phyloP scores from a whole-genome alignment of 30 jellyfish, hydroid and myxozoan genomes.

The Calvadosia cruxmelitensis region DNA sequence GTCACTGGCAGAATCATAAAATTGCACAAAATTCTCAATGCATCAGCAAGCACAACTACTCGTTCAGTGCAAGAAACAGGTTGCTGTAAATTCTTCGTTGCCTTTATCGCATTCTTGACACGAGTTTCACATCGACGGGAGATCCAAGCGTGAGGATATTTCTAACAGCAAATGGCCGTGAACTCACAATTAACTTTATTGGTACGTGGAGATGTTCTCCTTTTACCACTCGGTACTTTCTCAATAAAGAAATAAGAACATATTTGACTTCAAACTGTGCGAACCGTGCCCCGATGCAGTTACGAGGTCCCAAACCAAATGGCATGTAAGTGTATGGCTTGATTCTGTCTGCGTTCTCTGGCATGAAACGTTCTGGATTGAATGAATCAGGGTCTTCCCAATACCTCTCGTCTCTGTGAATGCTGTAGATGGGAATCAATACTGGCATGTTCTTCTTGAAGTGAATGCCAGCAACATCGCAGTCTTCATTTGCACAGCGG shows the following conservation, averaged over 20 bases:
- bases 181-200: not conserved
- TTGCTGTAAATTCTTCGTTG: too few species aligned
- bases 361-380: slow-evolving; percentile 51
- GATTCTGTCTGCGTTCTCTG: slow-evolving; percentile 38
- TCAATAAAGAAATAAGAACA: slow-evolving; percentile 16
- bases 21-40: too few species aligned
- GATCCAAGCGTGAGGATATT: not conserved
- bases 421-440: slow-evolving; percentile 15
- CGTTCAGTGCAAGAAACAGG: too few species aligned
- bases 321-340: slow-evolving; percentile 42
- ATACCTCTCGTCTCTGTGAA: slow-evolving; percentile 41
- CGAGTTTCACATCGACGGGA: not conserved
- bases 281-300: slow-evolving; percentile 44
- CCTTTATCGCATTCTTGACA: too few species aligned
- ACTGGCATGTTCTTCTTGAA: slow-evolving; percentile 40
- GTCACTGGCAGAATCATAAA: too few species aligned
- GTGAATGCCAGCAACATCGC: slow-evolving; percentile 22
- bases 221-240: slow-evolving; percentile 18
- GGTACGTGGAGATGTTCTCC: slow-evolving; percentile 10
- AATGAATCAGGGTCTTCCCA: slow-evolving; percentile 48
- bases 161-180: too few species aligned
- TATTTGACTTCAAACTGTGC: slow-evolving; percentile 48
- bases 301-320: slow-evolving; percentile 48
- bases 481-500: slow-evolving; percentile 23
- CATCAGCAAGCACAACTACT: too few species aligned